These are phyloP conservation scores for Zele albiditarsus DNA, from an alignment of 2,888 invertebrate genomes.

Conservation along the genomic window DNA sequence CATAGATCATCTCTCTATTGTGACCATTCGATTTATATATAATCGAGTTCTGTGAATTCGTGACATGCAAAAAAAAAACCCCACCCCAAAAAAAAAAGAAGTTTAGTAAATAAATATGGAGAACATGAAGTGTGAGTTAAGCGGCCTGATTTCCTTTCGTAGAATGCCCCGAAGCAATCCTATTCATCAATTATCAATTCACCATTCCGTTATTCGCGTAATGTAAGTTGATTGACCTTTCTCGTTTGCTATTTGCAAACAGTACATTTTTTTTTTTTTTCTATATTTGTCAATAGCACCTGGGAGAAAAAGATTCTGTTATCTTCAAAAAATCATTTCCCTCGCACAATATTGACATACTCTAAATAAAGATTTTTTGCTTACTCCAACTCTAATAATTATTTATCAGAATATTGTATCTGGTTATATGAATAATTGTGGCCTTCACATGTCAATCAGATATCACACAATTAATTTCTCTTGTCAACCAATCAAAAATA, in stretches of 20 bases:
- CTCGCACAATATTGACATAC: background rate
- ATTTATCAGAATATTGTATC: background rate
- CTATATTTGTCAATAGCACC: slow-evolving; percentile 34
- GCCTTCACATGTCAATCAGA: slow-evolving; percentile 9
- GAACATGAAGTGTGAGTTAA: slow-evolving; percentile 26
- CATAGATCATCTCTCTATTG: slow-evolving; percentile 31
- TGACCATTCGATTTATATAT: slow-evolving; percentile 28
- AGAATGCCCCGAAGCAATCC: slow-evolving; percentile 31
- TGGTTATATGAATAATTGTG: background rate
- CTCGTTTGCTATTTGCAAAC: slow-evolving; percentile 24
- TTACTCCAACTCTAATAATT: background rate
- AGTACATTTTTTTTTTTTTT: slow-evolving; percentile 42
- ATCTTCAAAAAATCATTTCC: background rate
- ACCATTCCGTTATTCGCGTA: slow-evolving; percentile 39
- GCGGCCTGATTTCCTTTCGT: slow-evolving; percentile 38
- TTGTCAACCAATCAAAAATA: background rate
- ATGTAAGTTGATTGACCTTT: slow-evolving; percentile 39
- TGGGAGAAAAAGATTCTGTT: background rate
- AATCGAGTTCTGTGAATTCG: slow-evolving; percentile 9
- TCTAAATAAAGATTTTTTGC: background rate
- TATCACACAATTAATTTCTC: slow-evolving; percentile 4
- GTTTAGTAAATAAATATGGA: background rate
- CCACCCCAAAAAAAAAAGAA: background rate
- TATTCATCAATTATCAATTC: slow-evolving; percentile 26
- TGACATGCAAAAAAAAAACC: background rate